These are phyloP conservation scores for Caracal caracal DNA, from an alignment of 2,113 vertebrate genomes.

Conservation along the genomic window DNA sequence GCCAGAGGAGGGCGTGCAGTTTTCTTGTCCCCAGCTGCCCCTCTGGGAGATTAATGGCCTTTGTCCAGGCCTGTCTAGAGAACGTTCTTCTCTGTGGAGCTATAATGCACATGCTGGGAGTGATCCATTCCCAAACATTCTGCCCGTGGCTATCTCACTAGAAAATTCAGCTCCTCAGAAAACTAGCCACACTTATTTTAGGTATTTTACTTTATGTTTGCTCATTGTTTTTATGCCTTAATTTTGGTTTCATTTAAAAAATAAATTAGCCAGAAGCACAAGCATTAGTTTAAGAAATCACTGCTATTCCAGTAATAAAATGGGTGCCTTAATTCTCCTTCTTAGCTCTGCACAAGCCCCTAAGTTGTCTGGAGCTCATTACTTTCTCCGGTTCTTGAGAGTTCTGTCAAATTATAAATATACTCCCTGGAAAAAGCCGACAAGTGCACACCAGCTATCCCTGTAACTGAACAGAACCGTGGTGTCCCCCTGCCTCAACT, in stretches of 20 bases:
- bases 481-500: neutral
- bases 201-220: neutral
- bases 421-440: neutral
- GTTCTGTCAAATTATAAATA: neutral
- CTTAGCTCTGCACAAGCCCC: neutral
- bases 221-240: neutral
- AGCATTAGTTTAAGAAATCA: neutral
- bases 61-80: fast-evolving
- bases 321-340: neutral
- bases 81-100: fast-evolving
- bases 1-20: fast-evolving
- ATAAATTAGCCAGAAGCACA: neutral
- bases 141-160: neutral
- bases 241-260: neutral
- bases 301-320: neutral
- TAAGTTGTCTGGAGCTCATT: neutral
- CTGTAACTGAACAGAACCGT: neutral
- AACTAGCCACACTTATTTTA: neutral
- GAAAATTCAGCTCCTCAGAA: neutral
- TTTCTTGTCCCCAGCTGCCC: neutral
- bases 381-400: neutral
- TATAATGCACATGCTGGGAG: too few species aligned
- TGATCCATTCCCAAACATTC: neutral
- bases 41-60: fast-evolving
- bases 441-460: neutral